These are phyloP conservation scores for Monodelphis domestica DNA, from an alignment of 2,797 vertebrate species.

Conservation along the genomic window DNA sequence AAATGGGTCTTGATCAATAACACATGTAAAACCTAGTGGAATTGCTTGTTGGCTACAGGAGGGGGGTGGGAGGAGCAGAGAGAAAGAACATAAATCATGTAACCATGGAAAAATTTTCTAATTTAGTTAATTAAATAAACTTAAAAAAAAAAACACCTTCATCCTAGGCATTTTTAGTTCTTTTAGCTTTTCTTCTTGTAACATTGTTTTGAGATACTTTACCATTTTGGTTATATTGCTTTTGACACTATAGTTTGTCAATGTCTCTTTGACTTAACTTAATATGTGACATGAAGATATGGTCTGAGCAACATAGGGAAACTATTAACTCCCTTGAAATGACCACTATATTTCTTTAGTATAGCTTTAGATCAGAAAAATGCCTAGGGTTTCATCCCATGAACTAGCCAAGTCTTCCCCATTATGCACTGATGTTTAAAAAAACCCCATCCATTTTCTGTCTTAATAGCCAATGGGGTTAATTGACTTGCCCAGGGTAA, in stretches of 20 bases:
- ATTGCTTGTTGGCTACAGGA: no score
- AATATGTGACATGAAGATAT: background rate
- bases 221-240: background rate
- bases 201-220: background rate
- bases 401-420: background rate
- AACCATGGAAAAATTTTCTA: no score
- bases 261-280: background rate
- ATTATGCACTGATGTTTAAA: background rate
- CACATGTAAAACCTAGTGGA: no score
- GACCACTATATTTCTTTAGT: background rate
- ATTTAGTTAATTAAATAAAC: no score
- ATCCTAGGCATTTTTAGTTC: slow-evolving; percentile 7
- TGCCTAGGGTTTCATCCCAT: background rate
- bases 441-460: no score
- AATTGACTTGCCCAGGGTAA: no score
- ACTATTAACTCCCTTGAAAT: background rate
- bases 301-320: background rate
- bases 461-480: no score
- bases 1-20: no score
- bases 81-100: no score
- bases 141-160: no score
- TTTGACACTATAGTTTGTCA: background rate
- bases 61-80: no score
- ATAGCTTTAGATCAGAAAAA: background rate
- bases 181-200: background rate